Evolutionary conservation across 2,888 invertebrate genomes (phyloP).

Genomic region (Nomada flava): DNA sequence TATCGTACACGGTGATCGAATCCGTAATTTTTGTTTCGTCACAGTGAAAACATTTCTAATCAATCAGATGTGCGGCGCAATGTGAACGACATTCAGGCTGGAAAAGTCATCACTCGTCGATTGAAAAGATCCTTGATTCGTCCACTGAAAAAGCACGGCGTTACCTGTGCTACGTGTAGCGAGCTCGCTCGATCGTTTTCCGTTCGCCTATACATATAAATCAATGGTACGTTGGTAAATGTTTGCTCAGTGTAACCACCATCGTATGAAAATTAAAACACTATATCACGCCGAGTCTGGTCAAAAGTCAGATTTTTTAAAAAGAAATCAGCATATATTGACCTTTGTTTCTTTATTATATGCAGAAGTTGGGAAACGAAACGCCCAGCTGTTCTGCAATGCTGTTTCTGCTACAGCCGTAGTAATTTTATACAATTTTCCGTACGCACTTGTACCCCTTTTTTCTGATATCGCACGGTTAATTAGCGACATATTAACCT

Average conservation of each 20-base stretch:
- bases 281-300: conserved; percentile 76
- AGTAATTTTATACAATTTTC: conserved; percentile 34
- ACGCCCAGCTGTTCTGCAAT: conserved; percentile 12
- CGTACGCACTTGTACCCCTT: not conserved
- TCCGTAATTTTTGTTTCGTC: not conserved
- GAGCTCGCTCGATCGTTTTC: conserved; percentile 4
- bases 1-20: not conserved
- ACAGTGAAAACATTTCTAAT: not conserved
- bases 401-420: not conserved
- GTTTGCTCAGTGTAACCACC: conserved; percentile 68
- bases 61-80: not conserved
- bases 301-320: conserved; percentile 63
- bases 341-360: conserved; percentile 34
- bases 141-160: not conserved
- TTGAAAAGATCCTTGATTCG: conserved; percentile 9
- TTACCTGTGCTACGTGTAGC: not conserved
- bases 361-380: conserved; percentile 38
- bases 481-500: conserved; percentile 1
- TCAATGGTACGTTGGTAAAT: conserved; percentile 68
- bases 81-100: not conserved
- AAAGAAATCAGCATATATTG: conserved; percentile 59
- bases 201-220: conserved; percentile 54
- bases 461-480: not conserved
- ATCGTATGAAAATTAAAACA: conserved; percentile 81
- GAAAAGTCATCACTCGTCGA: conserved; percentile 21